Percentiles rank a stretch among this genome's conserved stretches.
Evolutionary conservation across 2,113 vertebrate species (phyloP).

Genomic region (Protobothrops flavoviridis): DNA sequence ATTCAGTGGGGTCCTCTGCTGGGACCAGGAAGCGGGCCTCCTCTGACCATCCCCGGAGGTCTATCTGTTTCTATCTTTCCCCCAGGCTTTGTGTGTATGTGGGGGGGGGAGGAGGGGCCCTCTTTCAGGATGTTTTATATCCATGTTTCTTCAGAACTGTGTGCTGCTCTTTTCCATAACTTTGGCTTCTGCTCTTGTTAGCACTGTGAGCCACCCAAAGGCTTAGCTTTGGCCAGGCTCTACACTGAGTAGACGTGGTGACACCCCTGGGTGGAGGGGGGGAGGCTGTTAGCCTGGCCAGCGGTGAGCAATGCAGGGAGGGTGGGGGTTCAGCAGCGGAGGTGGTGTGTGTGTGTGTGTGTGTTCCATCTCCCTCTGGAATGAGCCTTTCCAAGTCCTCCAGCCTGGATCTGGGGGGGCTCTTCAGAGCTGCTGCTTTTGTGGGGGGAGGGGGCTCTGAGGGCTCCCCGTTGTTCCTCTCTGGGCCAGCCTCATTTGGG

Average conservation of each 20-base stretch:
- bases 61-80: not conserved
- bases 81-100: not conserved
- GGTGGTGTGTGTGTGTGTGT: rapidly evolving
- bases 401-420: not conserved
- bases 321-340: not conserved
- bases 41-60: not conserved
- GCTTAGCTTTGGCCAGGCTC: not conserved
- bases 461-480: not conserved
- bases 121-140: not conserved
- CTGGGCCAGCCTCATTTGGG: not conserved
- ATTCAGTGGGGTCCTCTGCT: too few relatives aligned
- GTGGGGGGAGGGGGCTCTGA: not conserved
- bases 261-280: not conserved
- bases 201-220: not conserved
- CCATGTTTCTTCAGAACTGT: not conserved
- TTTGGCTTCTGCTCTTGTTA: not conserved
- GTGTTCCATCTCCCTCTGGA: not conserved
- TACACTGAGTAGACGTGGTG: not conserved
- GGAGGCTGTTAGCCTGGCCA: not conserved
- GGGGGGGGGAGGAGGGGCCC: not conserved
- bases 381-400: not conserved
- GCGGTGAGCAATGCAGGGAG: not conserved
- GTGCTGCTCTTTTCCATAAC: not conserved
- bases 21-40: not conserved
- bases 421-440: not conserved